These are phyloP conservation scores for Muscidifurax raptorellus DNA, from an alignment of 1,140 invertebrate species.

Conservation along the genomic window DNA sequence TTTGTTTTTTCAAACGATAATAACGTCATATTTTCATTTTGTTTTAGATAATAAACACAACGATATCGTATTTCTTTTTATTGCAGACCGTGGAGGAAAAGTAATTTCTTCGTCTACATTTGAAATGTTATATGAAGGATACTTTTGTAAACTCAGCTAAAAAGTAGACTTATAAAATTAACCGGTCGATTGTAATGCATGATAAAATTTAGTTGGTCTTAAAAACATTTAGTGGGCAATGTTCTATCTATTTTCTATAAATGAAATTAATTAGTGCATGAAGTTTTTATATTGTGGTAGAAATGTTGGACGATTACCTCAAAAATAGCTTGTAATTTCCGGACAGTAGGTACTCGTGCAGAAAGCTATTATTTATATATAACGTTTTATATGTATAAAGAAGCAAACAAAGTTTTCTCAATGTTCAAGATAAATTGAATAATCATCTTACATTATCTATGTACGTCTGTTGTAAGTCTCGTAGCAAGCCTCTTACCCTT, in stretches of 20 bases:
- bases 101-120: neutral
- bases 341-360: too few relatives aligned
- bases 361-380: neutral
- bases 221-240: too few relatives aligned
- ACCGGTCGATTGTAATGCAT: too few relatives aligned
- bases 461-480: neutral
- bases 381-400: neutral
- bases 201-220: too few relatives aligned
- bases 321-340: too few relatives aligned
- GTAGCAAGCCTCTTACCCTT: neutral
- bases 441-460: neutral
- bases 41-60: slow-evolving; percentile 19
- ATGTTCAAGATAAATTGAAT: neutral
- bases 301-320: neutral
- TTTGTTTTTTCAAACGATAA: neutral
- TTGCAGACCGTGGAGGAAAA: slow-evolving; percentile 1
- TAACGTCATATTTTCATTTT: neutral
- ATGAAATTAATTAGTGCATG: neutral
- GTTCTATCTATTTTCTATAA: neutral
- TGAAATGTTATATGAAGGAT: neutral
- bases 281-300: neutral
- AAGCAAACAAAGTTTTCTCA: neutral
- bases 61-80: slow-evolving; percentile 21
- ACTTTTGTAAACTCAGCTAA: neutral
- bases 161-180: too few relatives aligned